A percentile compares a stretch with the other conserved stretches of the same genome.
Evolutionary conservation across 2,113 vertebrate genomes (phyloP).

Genomic region (Piprites chloris): DNA sequence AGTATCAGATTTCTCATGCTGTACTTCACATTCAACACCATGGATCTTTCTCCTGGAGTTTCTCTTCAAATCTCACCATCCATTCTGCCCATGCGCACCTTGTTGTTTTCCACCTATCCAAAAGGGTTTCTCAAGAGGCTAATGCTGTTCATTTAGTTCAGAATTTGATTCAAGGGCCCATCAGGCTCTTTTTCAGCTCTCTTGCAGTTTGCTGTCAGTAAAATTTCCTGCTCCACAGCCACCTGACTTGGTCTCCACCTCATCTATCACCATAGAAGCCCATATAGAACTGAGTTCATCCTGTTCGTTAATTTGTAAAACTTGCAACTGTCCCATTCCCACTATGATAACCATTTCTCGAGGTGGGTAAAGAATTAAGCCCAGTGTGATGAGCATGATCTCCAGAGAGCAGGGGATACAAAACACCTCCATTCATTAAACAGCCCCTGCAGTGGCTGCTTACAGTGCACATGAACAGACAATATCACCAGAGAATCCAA

Average conservation of each 20-base stretch:
- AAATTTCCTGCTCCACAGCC: background rate
- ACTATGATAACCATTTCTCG: background rate
- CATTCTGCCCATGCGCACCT: background rate
- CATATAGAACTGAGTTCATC: background rate
- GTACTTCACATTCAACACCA: background rate
- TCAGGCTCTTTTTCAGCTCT: background rate
- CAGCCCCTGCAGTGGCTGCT: background rate
- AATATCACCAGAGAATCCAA: background rate
- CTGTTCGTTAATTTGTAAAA: background rate
- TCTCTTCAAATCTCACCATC: background rate
- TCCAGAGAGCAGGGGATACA: background rate
- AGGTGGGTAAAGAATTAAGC: background rate
- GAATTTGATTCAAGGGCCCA: background rate
- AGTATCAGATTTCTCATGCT: background rate
- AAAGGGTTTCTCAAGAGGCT: background rate
- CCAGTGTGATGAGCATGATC: background rate
- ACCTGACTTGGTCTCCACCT: background rate
- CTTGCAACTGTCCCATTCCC: background rate
- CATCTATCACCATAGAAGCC: background rate
- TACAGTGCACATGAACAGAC: background rate
- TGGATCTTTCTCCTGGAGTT: background rate
- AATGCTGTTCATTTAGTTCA: background rate
- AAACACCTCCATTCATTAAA: background rate
- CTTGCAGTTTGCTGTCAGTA: background rate
- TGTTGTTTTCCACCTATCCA: background rate